Base-by-base conservation (phyloP, 2,797 vertebrate genomes). In the Cynodonichthys magdalenae region DNA sequence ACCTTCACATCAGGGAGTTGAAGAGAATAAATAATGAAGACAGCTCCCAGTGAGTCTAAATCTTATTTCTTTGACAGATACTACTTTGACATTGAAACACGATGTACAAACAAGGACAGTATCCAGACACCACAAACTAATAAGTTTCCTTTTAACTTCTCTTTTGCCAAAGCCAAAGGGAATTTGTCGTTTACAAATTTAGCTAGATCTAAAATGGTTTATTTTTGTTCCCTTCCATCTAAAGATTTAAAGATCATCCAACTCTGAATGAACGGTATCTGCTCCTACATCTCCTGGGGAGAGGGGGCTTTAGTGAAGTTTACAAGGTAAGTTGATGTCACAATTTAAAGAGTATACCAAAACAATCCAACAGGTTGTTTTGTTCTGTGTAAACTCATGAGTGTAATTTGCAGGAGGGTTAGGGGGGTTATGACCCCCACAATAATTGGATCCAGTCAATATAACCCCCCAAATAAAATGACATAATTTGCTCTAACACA, bases 1-100 rank as follows among this genome's bases (percentile, higher is more conserved):
- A 99, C 94, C 97, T 99, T 94, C 98, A 99, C 90, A 99, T 99
- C 91, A 95, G 98, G 90, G 98, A 99, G 84, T 94, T 99, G 89
- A 99, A 99, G 93, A 96, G 98, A 94, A 99, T 99, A 95, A 99
- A 98, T 92, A 99, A 99, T 80, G 98, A 99, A 94, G 98, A 99
- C 94, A 98, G 97, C 90, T 99, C 98, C 66, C 98, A 99, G 98
- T 99, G 93, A 97, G 92, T 93, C 71, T 68, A 52, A 75, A 69
- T 83, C 57, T 2, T 2, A 28, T 76, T 74, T 76, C 60, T 80
- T 63, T 80, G 58, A 79, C 75, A 67, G 57, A 66, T 63, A 24
- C 68, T 73, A 61, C 79, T 64, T 48, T 69, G 71, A 78, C 64
- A 56, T 59, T 74, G 61, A 59, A 61, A 75, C 76, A 52, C 19